A percentile compares a stretch with the other conserved stretches of the same genome.
Evolutionary conservation across 1,140 invertebrate genomes (phyloP).

Genomic region (Lepidotrigona ventralis): DNA sequence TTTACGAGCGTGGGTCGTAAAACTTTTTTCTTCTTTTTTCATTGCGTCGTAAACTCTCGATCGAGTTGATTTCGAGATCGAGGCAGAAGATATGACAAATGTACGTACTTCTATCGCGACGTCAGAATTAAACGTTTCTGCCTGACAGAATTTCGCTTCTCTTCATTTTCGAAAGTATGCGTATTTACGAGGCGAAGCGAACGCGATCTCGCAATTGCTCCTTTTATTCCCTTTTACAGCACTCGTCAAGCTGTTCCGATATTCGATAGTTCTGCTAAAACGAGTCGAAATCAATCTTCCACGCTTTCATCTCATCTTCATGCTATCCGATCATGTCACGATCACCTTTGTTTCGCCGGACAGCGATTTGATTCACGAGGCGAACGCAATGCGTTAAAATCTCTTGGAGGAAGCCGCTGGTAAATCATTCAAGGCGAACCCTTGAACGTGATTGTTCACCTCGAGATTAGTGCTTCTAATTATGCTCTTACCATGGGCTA

Average conservation of each 20-base stretch:
- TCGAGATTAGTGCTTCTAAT: background rate
- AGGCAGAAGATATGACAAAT: slow-evolving; percentile 14
- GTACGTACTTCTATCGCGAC: background rate
- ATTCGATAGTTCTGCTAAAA: background rate
- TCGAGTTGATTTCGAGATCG: background rate
- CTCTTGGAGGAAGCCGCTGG: background rate
- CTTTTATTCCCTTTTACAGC: slow-evolving; percentile 55
- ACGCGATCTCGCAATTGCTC: background rate
- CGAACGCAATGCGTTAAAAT: background rate
- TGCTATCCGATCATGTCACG: background rate
- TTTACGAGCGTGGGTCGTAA: background rate
- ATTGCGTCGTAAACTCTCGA: slow-evolving; percentile 43
- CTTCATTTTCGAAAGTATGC: background rate
- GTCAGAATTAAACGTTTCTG: background rate
- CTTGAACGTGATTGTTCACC: background rate
- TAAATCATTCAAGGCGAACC: slow-evolving; percentile 4
- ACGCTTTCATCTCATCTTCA: background rate
- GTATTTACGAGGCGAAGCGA: background rate
- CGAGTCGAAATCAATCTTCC: background rate
- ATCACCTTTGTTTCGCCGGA: slow-evolving; percentile 3
- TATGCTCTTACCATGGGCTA: background rate
- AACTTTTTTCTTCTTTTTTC: slow-evolving; percentile 45
- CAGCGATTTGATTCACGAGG: slow-evolving; percentile 13
- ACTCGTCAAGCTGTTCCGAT: background rate
- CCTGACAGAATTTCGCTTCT: background rate